These are phyloP conservation scores for Psilopogon haemacephalus DNA, from an alignment of 2,113 vertebrate species.

Conservation along the genomic window DNA sequence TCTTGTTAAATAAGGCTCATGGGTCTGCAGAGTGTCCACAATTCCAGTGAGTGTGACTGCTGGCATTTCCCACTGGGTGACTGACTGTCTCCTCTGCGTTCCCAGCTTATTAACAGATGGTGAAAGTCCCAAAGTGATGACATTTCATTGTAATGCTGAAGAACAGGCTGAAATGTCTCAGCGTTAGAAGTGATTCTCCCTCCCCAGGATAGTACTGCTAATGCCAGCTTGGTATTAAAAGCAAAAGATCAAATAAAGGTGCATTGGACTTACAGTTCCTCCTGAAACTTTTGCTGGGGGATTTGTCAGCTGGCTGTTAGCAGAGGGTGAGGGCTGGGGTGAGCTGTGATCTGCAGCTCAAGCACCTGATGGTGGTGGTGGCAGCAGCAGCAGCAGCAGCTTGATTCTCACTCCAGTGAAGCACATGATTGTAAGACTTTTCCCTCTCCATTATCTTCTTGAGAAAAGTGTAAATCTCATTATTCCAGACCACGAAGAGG, in stretches of 20 bases:
- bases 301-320: background rate
- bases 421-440: slow-evolving; percentile 43
- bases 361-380: background rate
- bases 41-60: background rate
- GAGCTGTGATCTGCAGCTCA: background rate
- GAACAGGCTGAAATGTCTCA: background rate
- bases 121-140: background rate
- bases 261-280: background rate
- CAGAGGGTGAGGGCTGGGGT: background rate
- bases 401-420: slow-evolving; percentile 49
- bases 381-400: background rate
- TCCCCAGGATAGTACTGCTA: background rate
- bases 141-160: background rate
- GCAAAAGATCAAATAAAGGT: background rate
- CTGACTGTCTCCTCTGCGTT: background rate
- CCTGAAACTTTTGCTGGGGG: background rate
- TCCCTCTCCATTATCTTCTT: background rate
- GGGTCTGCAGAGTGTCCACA: background rate
- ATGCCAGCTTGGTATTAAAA: background rate
- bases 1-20: background rate
- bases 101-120: background rate
- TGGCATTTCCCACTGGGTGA: background rate
- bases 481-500: background rate
- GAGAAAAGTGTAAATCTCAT: slow-evolving; percentile 14
- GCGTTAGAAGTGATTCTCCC: background rate